Percentiles rank a stretch among this genome's conserved stretches.
Conservation (phyloP, 2,113 vertebrate species). For the Acanthisitta chloris region DNA sequence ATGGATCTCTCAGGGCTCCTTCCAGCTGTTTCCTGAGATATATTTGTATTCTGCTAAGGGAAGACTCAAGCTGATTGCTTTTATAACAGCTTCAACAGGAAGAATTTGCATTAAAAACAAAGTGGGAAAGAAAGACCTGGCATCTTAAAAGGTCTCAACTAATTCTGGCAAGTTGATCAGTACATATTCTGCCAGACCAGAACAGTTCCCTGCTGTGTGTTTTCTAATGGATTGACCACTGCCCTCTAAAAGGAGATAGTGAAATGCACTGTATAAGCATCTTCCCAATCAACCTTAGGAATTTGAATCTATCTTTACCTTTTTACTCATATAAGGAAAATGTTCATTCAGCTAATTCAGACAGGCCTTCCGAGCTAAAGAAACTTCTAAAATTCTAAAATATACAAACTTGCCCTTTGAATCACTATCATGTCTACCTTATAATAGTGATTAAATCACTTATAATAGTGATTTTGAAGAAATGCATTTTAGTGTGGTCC, state of each 20-base stretch:
- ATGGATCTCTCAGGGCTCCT: not conserved
- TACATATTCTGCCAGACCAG: not conserved
- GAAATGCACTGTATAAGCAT: not conserved
- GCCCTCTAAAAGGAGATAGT: not conserved
- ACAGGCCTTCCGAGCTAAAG: not conserved
- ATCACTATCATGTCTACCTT: not conserved
- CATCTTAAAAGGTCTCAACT: constrained; percentile 24
- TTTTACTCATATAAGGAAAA: not conserved
- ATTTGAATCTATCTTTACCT: not conserved
- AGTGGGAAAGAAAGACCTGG: not conserved
- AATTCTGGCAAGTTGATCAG: constrained; percentile 10
- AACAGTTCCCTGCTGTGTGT: constrained; percentile 17
- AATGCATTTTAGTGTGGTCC: not conserved
- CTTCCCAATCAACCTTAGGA: not conserved
- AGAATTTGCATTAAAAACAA: constrained; percentile 31
- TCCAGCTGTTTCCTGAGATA: constrained; percentile 39
- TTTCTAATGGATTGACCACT: constrained; percentile 25
- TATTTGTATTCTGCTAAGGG: constrained; percentile 7
- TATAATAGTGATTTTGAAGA: not conserved
- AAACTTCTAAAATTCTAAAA: too few species aligned
- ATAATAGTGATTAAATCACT: not conserved
- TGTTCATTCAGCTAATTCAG: not conserved
- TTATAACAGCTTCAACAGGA: not conserved
- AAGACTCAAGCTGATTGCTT: constrained; percentile 15
- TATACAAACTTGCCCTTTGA: not conserved